Conservation (phyloP, 1,140 invertebrate species). For the Solenopsis invicta region DNA sequence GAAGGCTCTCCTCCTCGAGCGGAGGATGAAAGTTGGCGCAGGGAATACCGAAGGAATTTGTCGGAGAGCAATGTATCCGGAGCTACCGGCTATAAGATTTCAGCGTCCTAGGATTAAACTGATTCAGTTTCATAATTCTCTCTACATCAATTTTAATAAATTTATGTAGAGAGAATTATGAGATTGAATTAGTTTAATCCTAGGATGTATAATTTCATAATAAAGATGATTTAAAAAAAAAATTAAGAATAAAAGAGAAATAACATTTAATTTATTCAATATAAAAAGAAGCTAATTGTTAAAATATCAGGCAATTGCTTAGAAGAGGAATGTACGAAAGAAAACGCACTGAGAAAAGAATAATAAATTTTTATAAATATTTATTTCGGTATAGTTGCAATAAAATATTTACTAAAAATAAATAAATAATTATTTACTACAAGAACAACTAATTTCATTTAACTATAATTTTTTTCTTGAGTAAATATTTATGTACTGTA, state of each 20-base stretch:
- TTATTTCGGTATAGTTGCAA: no score
- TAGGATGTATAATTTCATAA: no score
- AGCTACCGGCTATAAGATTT: not conserved
- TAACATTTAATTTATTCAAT: not conserved
- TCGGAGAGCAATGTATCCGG: not conserved
- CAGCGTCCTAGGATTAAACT: not conserved
- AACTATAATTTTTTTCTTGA: no score
- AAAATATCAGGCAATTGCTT: not conserved
- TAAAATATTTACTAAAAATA: no score
- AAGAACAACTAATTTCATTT: no score
- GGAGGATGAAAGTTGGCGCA: conserved; percentile 47
- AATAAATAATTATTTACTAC: no score
- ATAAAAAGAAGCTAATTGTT: not conserved
- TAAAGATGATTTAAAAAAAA: not conserved
- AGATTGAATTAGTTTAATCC: not conserved
- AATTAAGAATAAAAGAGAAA: not conserved
- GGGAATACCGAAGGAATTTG: conserved; percentile 17
- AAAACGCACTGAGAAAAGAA: not conserved
- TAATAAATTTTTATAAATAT: no score
- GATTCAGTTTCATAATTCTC: not conserved
- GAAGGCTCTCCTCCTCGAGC: conserved; percentile 16
- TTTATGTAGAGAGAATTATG: not conserved
- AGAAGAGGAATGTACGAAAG: not conserved
- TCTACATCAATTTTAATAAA: not conserved
- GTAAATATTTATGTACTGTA: no score